Conservation (phyloP, 2,797 vertebrate genomes). For the Eupleurogrammus muticus region DNA sequence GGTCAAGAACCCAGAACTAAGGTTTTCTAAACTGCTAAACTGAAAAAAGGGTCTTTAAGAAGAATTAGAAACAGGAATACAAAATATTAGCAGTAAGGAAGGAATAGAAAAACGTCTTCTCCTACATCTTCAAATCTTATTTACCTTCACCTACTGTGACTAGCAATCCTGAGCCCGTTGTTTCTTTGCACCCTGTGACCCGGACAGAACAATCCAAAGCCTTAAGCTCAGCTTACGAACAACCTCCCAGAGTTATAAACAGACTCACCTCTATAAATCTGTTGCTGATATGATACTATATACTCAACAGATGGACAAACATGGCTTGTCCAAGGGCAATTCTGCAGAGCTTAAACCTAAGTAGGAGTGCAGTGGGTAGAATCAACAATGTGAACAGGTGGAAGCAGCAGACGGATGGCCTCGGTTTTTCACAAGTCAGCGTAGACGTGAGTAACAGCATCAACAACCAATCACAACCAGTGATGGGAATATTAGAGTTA, state of each 20-base stretch:
- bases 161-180: slow-evolving; percentile 2
- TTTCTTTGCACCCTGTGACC: slow-evolving; percentile 52
- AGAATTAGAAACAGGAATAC: too few relatives aligned
- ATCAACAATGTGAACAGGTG: slow-evolving; percentile 2
- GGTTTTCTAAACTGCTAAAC: too few relatives aligned
- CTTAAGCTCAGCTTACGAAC: slow-evolving; percentile 60
- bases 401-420: too few relatives aligned
- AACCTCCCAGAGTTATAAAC: slow-evolving; percentile 46
- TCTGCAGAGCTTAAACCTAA: background rate
- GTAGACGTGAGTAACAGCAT: background rate
- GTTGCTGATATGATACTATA: slow-evolving; percentile 10
- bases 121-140: background rate
- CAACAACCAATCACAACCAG: background rate
- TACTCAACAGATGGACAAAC: slow-evolving; percentile 1
- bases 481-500: too few relatives aligned
- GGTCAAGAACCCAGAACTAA: too few relatives aligned
- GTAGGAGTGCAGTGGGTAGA: background rate
- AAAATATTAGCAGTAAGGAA: too few relatives aligned
- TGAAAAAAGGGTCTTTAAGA: too few relatives aligned
- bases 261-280: slow-evolving; percentile 22
- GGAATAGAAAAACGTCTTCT: too few relatives aligned
- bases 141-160: too few relatives aligned
- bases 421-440: too few relatives aligned
- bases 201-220: slow-evolving; percentile 43
- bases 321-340: background rate